Evolutionary conservation across 2,888 invertebrate species (phyloP), one percentile per base, ranked within the genome.

Genomic region (Biston stratarius): DNA sequence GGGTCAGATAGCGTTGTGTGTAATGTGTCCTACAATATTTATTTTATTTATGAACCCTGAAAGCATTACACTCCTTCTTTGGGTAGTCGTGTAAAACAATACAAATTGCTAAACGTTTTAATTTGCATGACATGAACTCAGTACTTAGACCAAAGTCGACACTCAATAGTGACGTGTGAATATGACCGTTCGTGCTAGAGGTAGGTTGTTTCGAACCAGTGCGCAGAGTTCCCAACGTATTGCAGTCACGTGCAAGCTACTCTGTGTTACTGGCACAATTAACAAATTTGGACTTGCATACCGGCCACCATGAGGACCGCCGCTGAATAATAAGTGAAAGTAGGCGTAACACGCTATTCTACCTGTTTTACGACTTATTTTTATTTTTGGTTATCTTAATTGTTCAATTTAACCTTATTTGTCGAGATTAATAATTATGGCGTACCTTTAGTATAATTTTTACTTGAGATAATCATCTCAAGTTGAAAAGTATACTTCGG

Each of bases 241-340:
- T 86, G 83, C 84, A 84, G 87, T 88, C 89, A 90, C 88, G 89
- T 85, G 84, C 76, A 63, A 62, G 78, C 75, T 77, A 79, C 82
- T 81, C 83, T 82, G 82, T 85, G 85, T 89, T 88, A 84, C 85
- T 81, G 83, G 83, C 83, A 85, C 87, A 89, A 90, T 90, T 90
- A 90, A 87, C 88, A 85, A 89, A 90, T 85, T 82, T 74, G 71
- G 75, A 77, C 74, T 73, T 79, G 78, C 77, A 79, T 77, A 71
- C 64, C 53, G 59, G 66, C 55, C 33, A 56, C 68, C 66, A 53
- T 69, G 68, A 49, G 59, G 61, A 62, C 61, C 59, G 57, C 58
- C 58, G 64, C 56, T 52, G 68, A 73, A 69, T 74, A 74, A 67
- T 69, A 74, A 73, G 67, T 61, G 57, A 59, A 45, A 15, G 8